phyloP scores from a whole-genome alignment of 2,888 invertebrate species.

The Leucophora obtusa region DNA sequence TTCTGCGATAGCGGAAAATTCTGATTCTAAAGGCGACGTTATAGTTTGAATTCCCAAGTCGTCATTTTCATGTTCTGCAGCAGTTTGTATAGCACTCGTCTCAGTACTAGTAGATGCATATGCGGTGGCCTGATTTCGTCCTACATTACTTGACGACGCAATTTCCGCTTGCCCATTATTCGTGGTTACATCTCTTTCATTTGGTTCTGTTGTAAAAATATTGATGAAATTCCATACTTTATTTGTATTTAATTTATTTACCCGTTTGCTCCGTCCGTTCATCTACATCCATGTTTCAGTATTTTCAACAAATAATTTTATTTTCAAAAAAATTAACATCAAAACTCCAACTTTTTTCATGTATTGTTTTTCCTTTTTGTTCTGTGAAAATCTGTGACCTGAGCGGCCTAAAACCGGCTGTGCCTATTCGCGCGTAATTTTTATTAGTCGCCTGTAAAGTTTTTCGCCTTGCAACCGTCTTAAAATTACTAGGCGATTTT shows the following conservation, averaged over 20 bases:
- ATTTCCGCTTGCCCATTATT: slow-evolving; percentile 11
- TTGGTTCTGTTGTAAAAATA: slow-evolving; percentile 8
- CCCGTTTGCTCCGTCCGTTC: slow-evolving; percentile 51
- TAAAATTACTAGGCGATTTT: too few species aligned
- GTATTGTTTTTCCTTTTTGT: too few species aligned
- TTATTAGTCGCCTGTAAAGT: too few species aligned
- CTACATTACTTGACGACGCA: slow-evolving; percentile 45
- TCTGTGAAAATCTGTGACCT: too few species aligned
- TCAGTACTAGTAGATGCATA: not conserved
- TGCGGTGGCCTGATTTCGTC: not conserved
- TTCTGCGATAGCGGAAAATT: slow-evolving; percentile 10
- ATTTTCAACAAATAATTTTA: slow-evolving; percentile 25
- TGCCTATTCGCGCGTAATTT: too few species aligned
- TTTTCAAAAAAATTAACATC: slow-evolving; percentile 8
- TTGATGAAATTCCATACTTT: not conserved
- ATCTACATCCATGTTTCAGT: slow-evolving; percentile 59
- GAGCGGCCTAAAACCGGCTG: too few species aligned
- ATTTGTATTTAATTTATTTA: not conserved
- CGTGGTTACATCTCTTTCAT: not conserved
- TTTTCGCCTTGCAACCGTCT: too few species aligned
- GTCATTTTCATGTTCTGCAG: not conserved
- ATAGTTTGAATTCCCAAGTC: not conserved
- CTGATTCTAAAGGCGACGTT: not conserved
- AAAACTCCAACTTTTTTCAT: not conserved
- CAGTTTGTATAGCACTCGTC: not conserved